Percentiles rank a stretch among this genome's conserved stretches.
phyloP scores from a whole-genome alignment of 2,888 invertebrate genomes.

The Clistopyga incitator region DNA sequence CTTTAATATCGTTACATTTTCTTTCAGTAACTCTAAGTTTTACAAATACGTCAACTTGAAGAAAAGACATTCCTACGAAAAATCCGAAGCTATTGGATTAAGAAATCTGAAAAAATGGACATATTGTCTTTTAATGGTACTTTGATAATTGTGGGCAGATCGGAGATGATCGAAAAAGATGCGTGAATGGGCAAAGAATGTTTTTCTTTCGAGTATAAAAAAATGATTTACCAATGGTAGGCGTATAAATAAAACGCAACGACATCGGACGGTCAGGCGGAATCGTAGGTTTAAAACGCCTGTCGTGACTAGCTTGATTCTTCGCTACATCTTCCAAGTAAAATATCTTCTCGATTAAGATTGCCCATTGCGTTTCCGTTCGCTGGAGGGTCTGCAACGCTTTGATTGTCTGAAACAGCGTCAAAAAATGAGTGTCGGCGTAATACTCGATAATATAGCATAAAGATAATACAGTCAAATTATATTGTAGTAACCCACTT shows the following conservation, averaged over 20 bases:
- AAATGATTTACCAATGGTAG: slow-evolving; percentile 86
- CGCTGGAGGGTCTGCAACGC: slow-evolving; percentile 96
- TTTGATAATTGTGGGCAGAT: too few species aligned
- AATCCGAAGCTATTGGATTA: too few species aligned
- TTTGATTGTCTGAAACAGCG: slow-evolving; percentile 89
- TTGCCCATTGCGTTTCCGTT: slow-evolving; percentile 97
- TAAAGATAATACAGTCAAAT: too few species aligned
- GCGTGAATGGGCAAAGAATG: too few species aligned
- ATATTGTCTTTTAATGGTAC: too few species aligned
- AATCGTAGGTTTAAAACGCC: slow-evolving; percentile 89
- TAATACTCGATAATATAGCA: not conserved
- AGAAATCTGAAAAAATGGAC: too few species aligned
- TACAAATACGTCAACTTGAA: too few species aligned
- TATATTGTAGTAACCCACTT: slow-evolving; percentile 85
- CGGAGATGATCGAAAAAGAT: too few species aligned
- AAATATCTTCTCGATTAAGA: slow-evolving; percentile 92
- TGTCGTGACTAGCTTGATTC: slow-evolving; percentile 89
- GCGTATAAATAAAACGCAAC: slow-evolving; percentile 87
- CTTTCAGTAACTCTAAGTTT: too few species aligned
- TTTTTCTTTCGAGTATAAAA: not conserved
- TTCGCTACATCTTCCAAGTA: slow-evolving; percentile 95
- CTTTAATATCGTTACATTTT: too few species aligned
- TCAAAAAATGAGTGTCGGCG: not conserved
- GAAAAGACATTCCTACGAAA: too few species aligned
- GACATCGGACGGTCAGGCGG: slow-evolving; percentile 87